Base-by-base conservation (phyloP, 2,888 invertebrate genomes). In the Ephialtes manifestator region DNA sequence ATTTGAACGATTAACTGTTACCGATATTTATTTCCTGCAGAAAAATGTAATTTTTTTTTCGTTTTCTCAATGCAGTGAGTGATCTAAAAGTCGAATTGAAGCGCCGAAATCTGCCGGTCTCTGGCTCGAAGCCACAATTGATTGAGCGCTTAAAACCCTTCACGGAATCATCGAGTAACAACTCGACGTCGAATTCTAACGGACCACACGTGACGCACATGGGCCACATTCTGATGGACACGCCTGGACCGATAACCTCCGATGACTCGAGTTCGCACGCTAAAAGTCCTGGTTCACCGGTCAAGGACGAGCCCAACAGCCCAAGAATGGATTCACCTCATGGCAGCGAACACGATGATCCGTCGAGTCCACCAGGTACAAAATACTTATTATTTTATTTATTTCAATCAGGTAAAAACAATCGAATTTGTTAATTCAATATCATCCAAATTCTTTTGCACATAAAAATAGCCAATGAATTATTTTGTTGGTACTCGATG, bases 61-160 rank as follows among this genome's bases (percentile, higher is more conserved):
- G 39, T 75, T 70, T 15, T 39, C 39, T 31, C 10, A 7, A 89
- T n/a, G n/a, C n/a, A 95, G 99, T 98, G 77, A 98, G 98, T 85
- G 99, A 99, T 93, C 95, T 99, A 88, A 98, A 99, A 93, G 97
- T 97, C 81, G 99, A 99, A 94, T 96, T 99, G 90, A 99, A 99
- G 94, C 97, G 98, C 81, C 96, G 99, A 70, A 99, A 97, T 94
- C 95, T 99, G 84, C 98, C 99, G 5, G 99, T 99, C 0, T 99
- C 99, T 13, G 99, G 99, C 0, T 97, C 99, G 0, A 99, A 99
- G 93, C 98, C 99, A 10, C 98, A 99, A 93, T 95, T 99, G 58
- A 97, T 99, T 81, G 99, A 99, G 93, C 96, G 99, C 58, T 95
- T 99, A 80, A 97, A 97, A 87, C 97, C 97, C 0, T 97, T 96